Evolutionary conservation across 2,888 invertebrate species (phyloP), one percentile per base, ranked within the genome.

Genomic region (Oeneis ivallda): DNA sequence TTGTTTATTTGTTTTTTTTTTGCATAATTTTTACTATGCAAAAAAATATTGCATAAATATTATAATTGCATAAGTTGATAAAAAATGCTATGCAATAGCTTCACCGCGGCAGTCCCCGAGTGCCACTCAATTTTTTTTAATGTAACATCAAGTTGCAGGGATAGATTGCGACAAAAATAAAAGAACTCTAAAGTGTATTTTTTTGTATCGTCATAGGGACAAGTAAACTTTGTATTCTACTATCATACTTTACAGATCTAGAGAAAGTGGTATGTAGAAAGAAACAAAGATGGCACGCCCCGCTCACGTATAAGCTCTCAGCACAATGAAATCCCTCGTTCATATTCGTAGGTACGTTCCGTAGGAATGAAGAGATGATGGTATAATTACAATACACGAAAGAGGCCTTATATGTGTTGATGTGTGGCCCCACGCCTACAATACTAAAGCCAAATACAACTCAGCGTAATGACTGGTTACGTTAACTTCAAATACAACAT

Each of bases 271-370:
- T 41, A 56, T 56, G 56, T 56, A 10, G 13, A 41, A 53, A 53
- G 41, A 41, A 56, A 56, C 56, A 56, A 56, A 39, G 41, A 39
- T 41, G 56, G 2, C 56, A 56, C 56, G 56, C 56, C 56, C 56
- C 41, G 56, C 11, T 11, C 56, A 56, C 56, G 56, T 2, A 13
- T 17, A 19, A 11, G 19, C 58, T 39, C 39, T 61, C 43, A 26
- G 39, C 39, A 52, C 53, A 43, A 56, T 32, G 52, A 7, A 52
- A 45, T 52, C 43, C 52, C 53, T 53, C 34, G 53, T n/a, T n/a
- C 34, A 53, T 37, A 37, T 41, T 19, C 19, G 26, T 26, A 4
- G 26, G 26, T 26, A 26, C 26, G 39, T 17, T 56, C 56, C 11
- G 41, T 39, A 13, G 13, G 56, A 41, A 56, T 56, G 39, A 41